phyloP scores from a whole-genome alignment of 2,888 invertebrate species.

The Sinhomidia bicolor region DNA sequence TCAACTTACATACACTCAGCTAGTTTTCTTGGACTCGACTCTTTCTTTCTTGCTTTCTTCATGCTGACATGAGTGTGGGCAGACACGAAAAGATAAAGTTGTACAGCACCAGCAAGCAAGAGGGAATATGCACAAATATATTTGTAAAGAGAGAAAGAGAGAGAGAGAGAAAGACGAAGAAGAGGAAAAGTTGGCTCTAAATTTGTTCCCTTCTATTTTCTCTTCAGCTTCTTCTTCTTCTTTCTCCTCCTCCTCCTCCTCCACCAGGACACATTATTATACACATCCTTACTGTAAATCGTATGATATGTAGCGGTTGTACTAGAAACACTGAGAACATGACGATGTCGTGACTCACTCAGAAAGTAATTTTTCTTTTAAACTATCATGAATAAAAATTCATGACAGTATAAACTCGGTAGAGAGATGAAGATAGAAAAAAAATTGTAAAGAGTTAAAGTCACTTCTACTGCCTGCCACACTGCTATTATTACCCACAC shows the following conservation, averaged over 20 bases:
- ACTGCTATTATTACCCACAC: neutral
- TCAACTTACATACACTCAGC: slow-evolving; percentile 41
- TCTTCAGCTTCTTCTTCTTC: slow-evolving; percentile 2
- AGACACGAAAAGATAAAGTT: slow-evolving; percentile 48
- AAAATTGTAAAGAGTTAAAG: slow-evolving; percentile 20
- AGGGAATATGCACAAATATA: no score
- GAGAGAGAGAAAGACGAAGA: neutral
- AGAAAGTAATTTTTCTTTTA: slow-evolving; percentile 52
- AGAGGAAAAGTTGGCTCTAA: slow-evolving; percentile 33
- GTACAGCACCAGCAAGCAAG: slow-evolving; percentile 4
- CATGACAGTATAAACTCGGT: slow-evolving; percentile 39
- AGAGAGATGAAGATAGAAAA: neutral
- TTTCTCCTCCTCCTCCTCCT: slow-evolving; percentile 21
- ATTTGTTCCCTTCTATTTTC: slow-evolving; percentile 3
- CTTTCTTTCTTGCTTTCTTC: neutral
- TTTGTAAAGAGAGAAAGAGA: neutral
- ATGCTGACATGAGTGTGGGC: slow-evolving; percentile 39
- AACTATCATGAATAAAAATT: slow-evolving; percentile 55
- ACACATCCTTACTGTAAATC: neutral
- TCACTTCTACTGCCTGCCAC: neutral
- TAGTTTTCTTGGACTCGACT: slow-evolving; percentile 14
- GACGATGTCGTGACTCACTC: slow-evolving; percentile 50
- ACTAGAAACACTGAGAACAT: slow-evolving; percentile 22
- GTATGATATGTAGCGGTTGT: neutral
- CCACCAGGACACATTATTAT: slow-evolving; percentile 4